Evolutionary conservation across 2,113 vertebrate genomes (phyloP), one percentile per base, ranked within the genome.

Genomic region (Chamaea fasciata): DNA sequence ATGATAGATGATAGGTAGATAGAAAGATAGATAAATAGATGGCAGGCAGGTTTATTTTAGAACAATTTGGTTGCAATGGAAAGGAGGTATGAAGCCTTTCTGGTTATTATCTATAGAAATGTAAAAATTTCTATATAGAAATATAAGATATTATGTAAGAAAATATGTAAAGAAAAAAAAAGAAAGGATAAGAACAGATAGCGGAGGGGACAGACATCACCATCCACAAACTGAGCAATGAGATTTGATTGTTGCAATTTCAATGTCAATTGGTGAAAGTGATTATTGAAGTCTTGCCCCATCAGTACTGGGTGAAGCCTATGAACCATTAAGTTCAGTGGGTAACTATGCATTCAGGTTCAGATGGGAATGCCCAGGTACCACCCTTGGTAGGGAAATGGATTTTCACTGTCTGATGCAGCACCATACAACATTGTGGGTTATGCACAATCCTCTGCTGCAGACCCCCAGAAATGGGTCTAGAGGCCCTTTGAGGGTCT

Each of bases 321-420:
- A 8, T 5, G 8, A 47, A 63, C 26, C 49, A 42, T 13, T 4
- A 62, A 47, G 6, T 26, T 67, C 10, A 16, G 9, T 21, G 26
- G 7, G 6, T 59, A 31, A 26, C 23, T 24, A 13, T 0, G 0
- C 0, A 0, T 20, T 63, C 20, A 22, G 12, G 21, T 31, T 63
- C n/a, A 42, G 13, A 14, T 12, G 8, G 3, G 41, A 79, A 49
- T 0, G 0, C 8, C 20, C 20, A 41, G 7, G 20, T 17, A 30
- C 13, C 0, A 0, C 13, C 24, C 11, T 55, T 31, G 33, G 9
- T 6, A 27, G 28, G 22, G 11, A 23, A 62, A 12, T 6, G 2
- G 6, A 41, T 55, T 47, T 30, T 2, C 20, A 9, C 35, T 41
- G 11, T 15, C 16, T 56, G 35, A 49, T 49, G 41, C 17, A 63